These are phyloP conservation scores for Eulacestoma nigropectus DNA, from an alignment of 2,113 vertebrate species.

Conservation along the genomic window DNA sequence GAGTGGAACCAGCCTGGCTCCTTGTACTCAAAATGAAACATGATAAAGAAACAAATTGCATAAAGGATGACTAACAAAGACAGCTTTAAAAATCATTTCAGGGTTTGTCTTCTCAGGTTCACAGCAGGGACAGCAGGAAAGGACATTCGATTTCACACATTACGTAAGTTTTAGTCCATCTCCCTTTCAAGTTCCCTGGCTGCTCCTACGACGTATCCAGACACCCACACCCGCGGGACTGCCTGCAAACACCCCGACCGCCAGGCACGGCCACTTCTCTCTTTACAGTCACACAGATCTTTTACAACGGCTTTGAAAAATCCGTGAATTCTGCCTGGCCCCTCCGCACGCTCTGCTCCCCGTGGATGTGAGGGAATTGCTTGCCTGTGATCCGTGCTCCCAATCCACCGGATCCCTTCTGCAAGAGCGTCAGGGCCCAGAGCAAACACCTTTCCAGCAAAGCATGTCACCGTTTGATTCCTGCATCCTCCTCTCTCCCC, in stretches of 20 bases:
- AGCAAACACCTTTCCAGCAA: background rate
- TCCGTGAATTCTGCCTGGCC: rapidly evolving
- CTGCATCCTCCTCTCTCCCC: background rate
- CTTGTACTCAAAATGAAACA: background rate
- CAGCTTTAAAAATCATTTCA: background rate
- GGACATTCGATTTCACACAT: background rate
- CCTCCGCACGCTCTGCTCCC: background rate
- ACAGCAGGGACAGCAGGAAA: background rate
- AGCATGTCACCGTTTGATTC: rapidly evolving
- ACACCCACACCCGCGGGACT: background rate
- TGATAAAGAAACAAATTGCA: constrained; percentile 26
- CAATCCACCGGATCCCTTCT: background rate
- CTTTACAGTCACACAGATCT: background rate
- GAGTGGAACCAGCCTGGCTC: background rate
- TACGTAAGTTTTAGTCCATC: background rate
- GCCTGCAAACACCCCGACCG: background rate
- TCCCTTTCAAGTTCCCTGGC: background rate
- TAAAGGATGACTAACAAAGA: constrained; percentile 21
- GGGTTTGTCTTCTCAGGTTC: background rate
- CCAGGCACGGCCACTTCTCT: background rate
- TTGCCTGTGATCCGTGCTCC: rapidly evolving
- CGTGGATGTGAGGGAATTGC: rapidly evolving
- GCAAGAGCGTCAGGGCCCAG: background rate
- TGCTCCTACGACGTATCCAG: background rate
- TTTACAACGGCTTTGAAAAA: background rate